phyloP scores from a whole-genome alignment of 2,888 invertebrate species.

The Nomada fabriciana region DNA sequence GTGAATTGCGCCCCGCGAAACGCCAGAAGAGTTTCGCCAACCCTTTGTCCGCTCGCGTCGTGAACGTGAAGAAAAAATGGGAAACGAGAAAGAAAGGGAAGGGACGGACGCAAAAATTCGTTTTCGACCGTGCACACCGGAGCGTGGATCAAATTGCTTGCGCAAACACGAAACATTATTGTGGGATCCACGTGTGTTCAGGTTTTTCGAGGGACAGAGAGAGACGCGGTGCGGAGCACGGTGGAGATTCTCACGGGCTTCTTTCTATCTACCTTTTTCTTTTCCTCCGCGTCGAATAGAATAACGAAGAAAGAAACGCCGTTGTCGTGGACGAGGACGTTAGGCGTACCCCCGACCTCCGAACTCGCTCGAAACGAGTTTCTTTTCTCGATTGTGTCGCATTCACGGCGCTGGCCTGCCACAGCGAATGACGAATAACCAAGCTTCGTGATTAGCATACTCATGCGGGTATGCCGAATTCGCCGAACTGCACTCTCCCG shows the following conservation, averaged over 20 bases:
- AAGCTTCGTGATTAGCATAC: constrained; percentile 68
- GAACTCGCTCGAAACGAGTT: constrained; percentile 67
- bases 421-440: constrained; percentile 64
- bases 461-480: constrained; percentile 70
- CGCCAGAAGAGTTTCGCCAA: constrained; percentile 6
- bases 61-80: background rate
- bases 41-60: constrained; percentile 1
- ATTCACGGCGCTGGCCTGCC: constrained; percentile 29
- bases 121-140: background rate
- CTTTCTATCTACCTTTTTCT: constrained; percentile 34
- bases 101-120: constrained; percentile 13
- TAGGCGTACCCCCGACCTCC: constrained; percentile 49
- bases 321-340: constrained; percentile 44
- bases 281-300: constrained; percentile 19
- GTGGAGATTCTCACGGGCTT: constrained; percentile 23
- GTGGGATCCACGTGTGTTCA: background rate
- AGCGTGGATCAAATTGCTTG: constrained; percentile 10
- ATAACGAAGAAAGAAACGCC: constrained; percentile 39
- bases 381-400: constrained; percentile 54
- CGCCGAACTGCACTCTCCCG: constrained; percentile 72
- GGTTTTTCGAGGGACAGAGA: background rate
- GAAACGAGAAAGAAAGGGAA: background rate
- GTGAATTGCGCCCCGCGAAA: constrained; percentile 15
- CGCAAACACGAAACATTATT: constrained; percentile 1
- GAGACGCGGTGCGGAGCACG: too few relatives aligned